Conservation (phyloP, 1,140 invertebrate species). For the Babylonia areolata region DNA sequence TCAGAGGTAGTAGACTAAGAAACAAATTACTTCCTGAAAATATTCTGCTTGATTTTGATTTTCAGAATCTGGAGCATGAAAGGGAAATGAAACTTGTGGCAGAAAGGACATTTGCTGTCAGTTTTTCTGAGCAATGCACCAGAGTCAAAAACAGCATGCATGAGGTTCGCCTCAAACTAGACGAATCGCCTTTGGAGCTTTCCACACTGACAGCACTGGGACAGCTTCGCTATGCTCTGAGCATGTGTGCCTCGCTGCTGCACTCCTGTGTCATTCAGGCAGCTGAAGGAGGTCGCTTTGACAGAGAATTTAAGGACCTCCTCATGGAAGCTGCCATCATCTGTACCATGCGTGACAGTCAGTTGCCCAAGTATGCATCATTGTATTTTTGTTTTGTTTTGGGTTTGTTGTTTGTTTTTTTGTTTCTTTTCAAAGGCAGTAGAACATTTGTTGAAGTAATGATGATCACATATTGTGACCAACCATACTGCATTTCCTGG, state of each 20-base stretch:
- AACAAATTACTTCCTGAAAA: too few species aligned
- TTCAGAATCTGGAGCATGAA: slow-evolving; percentile 27
- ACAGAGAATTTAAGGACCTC: not conserved
- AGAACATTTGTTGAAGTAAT: too few species aligned
- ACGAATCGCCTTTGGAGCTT: not conserved
- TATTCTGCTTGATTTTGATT: too few species aligned
- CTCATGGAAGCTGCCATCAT: not conserved
- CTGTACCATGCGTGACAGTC: not conserved
- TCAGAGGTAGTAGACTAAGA: too few species aligned
- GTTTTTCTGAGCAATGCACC: not conserved
- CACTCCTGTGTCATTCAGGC: not conserved
- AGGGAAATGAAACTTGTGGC: not conserved
- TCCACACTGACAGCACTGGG: not conserved
- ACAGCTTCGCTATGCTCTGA: not conserved
- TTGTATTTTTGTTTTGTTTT: too few species aligned
- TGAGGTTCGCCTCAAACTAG: not conserved
- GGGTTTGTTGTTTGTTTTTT: too few species aligned
- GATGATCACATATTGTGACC: too few species aligned
- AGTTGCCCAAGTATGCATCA: slow-evolving; percentile 1
- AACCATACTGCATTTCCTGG: too few species aligned
- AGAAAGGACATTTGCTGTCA: not conserved
- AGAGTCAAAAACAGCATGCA: not conserved
- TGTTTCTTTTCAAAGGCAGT: too few species aligned
- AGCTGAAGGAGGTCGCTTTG: not conserved
- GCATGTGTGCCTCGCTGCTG: not conserved